A percentile compares a stretch with the other conserved stretches of the same genome.
Conservation (phyloP, 2,113 vertebrate species). For the Hippolais icterina region DNA sequence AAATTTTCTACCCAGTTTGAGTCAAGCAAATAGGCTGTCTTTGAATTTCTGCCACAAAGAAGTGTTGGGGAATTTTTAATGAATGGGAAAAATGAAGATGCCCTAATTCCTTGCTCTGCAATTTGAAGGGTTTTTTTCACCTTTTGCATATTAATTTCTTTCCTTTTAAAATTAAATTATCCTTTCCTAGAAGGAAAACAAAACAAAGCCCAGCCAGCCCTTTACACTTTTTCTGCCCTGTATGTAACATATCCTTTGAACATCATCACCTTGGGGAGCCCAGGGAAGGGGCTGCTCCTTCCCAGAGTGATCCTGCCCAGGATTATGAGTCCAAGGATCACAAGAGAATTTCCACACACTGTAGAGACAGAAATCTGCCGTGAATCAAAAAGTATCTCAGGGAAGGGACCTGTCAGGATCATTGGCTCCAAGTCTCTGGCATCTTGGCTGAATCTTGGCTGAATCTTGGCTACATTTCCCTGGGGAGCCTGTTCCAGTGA, state of each 20-base stretch:
- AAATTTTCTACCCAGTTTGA: background rate
- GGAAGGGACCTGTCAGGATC: background rate
- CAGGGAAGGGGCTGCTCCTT: background rate
- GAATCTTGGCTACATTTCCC: background rate
- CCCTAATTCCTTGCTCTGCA: background rate
- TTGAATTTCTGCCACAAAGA: background rate
- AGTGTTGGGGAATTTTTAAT: background rate
- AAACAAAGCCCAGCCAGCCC: background rate
- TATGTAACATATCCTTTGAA: accelerated
- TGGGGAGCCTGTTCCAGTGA: background rate
- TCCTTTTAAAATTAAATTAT: background rate
- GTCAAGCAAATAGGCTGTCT: background rate
- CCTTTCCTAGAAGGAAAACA: background rate
- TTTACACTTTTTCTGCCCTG: background rate
- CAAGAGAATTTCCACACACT: background rate
- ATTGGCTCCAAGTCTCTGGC: background rate
- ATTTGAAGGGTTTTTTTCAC: background rate
- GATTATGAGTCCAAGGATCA: background rate
- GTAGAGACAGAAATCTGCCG: background rate
- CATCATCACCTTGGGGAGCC: background rate
- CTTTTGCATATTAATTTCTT: background rate
- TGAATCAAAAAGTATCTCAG: background rate
- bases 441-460: background rate
- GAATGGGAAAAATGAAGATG: background rate
- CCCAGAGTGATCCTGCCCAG: background rate